phyloP scores from a whole-genome alignment of 23 tunicate species.

The Pegea sp. region DNA sequence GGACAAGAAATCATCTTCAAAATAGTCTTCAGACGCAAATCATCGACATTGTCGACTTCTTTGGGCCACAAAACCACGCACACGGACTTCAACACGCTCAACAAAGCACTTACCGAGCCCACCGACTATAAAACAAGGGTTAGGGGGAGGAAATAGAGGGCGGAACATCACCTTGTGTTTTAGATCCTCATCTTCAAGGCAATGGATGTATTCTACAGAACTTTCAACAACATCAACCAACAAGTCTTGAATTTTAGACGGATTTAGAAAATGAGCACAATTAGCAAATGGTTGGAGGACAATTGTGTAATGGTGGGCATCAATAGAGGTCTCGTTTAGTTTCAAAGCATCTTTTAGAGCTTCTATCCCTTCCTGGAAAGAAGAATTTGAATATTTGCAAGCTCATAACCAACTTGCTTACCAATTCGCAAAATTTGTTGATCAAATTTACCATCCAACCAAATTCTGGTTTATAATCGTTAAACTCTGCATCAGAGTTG shows the following conservation, averaged over 20 bases:
- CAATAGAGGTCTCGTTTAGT: conserved; percentile 11
- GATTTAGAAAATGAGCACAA: conserved; percentile 58
- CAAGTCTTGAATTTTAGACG: conserved; percentile 9
- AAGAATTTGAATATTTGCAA: not conserved
- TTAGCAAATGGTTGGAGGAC: conserved; percentile 47
- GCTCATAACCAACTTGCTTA: conserved; percentile 3
- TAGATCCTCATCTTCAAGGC: conserved; percentile 55
- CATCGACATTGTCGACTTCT: conserved; percentile 53
- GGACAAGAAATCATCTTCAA: conserved; percentile 66
- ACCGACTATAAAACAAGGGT: conserved; percentile 18
- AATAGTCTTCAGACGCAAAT: conserved; percentile 31
- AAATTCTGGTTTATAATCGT: conserved; percentile 6
- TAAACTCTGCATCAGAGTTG: conserved; percentile 5
- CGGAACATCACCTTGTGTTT: conserved; percentile 63
- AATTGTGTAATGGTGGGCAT: conserved; percentile 56
- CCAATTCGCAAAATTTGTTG: conserved; percentile 38
- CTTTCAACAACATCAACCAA: conserved; percentile 44
- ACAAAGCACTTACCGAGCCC: conserved; percentile 44
- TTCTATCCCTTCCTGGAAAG: conserved; percentile 28
- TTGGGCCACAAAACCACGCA: conserved; percentile 52
- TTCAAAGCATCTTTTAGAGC: conserved; percentile 20
- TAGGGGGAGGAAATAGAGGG: not conserved
- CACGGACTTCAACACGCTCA: conserved; percentile 48
- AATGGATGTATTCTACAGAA: conserved; percentile 36
- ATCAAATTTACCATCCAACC: conserved; percentile 75